A percentile compares a stretch with the other conserved stretches of the same genome.
Conservation (phyloP, 2,888 invertebrate genomes). For the Malthinus seriepunctatus region DNA sequence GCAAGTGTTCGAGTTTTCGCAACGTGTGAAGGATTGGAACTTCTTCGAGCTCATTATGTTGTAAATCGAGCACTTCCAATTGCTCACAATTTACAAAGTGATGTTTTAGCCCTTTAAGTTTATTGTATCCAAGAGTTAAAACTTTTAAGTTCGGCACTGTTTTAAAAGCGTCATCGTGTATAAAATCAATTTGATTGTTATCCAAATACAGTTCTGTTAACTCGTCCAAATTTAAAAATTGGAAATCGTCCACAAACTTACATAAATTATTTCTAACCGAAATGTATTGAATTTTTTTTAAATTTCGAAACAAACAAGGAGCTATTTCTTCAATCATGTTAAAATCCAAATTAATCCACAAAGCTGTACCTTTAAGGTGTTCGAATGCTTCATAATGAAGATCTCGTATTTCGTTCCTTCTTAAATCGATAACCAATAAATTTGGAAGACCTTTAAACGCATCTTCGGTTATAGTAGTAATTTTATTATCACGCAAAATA, state of each 20-base stretch:
- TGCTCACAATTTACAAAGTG: neutral
- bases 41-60: neutral
- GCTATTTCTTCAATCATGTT: too few relatives aligned
- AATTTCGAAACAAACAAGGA: too few relatives aligned
- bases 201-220: slow-evolving; percentile 41
- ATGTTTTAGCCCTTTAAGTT: slow-evolving; percentile 37
- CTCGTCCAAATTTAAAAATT: slow-evolving; percentile 34
- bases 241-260: slow-evolving; percentile 30
- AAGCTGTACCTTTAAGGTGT: too few relatives aligned
- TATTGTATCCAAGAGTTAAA: slow-evolving; percentile 44
- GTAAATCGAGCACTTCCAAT: slow-evolving; percentile 9
- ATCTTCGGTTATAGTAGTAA: too few relatives aligned
- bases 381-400: too few relatives aligned
- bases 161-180: slow-evolving; percentile 39
- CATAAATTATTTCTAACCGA: too few relatives aligned
- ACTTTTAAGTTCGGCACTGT: slow-evolving; percentile 41
- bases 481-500: too few relatives aligned
- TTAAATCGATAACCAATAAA: slow-evolving; percentile 41
- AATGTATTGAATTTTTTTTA: too few relatives aligned
- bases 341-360: too few relatives aligned
- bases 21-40: slow-evolving; percentile 1
- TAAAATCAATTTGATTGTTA: slow-evolving; percentile 39
- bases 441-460: slow-evolving; percentile 4
- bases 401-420: too few relatives aligned
- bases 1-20: neutral